Evolutionary conservation across 1,140 invertebrate species (phyloP), one percentile per base, ranked within the genome.

Genomic region (Tetragnatha versicolor): DNA sequence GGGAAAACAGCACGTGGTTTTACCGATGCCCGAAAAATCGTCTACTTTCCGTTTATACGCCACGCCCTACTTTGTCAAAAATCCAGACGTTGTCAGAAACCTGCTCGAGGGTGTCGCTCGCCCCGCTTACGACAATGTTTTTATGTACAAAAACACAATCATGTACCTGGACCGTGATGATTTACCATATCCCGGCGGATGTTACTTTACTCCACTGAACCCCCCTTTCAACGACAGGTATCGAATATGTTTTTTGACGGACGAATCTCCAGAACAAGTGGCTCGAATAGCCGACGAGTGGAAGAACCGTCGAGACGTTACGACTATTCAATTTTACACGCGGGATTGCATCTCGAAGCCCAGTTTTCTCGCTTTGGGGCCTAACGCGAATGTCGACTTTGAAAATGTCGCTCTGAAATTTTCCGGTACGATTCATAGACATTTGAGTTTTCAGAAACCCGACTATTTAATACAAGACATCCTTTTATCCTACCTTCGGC

Each of bases 101-200:
- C 29, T 35, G 20, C 22, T 61, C 4, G 31, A 61, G 22, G 58
- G 58, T 5, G 9, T 61, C 10, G 29, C 58, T 33, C 58, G 20
- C 2, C 17, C 58, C 17, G 35, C 58, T n/a, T 27, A 1, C 0
- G 58, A 61, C 29, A n/a, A 37, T 20, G 29, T 61, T n/a, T 61
- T 61, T 12, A 33, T 61, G 29, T 61, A 61, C 58, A 61, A 61
- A 22, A 33, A 61, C 22, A 20, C 31, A 3, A 22, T 61, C 1
- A 9, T 61, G 33, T 61, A 61, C 37, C 37, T 61, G 58, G 33
- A 61, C 22, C 25, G 37, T 14, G 7, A 35, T 4, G 58, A 61
- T 37, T 33, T 61, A 37, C 58, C 58, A 10, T 61, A 14, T 37
- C 58, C 58, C 14, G 58, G 58, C n/a, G 55, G 58, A 6, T 61